These are phyloP conservation scores for Tychaedon coryphoeus DNA, from an alignment of 2,113 vertebrate species.

Conservation along the genomic window DNA sequence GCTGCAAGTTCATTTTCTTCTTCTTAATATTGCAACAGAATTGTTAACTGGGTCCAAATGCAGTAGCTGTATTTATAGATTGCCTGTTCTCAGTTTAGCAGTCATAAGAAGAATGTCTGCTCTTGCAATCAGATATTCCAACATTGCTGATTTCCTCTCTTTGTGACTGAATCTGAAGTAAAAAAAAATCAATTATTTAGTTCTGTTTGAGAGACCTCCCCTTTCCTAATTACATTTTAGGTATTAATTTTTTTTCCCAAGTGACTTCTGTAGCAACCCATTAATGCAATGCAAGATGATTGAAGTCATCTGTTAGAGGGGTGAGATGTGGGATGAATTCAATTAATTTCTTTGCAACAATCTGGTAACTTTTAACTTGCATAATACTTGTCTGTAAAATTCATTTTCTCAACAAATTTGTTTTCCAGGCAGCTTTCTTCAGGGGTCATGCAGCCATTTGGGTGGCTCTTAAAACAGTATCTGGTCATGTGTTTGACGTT, in stretches of 20 bases:
- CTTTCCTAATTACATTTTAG: background rate
- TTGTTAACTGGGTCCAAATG: background rate
- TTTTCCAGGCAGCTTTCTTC: conserved; percentile 19
- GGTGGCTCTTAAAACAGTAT: background rate
- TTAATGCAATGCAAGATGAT: background rate
- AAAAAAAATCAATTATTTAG: background rate
- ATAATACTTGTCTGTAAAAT: background rate
- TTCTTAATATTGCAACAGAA: background rate
- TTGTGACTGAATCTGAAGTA: background rate
- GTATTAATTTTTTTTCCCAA: background rate
- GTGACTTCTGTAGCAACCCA: background rate
- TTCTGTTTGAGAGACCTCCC: background rate
- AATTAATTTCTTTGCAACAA: background rate
- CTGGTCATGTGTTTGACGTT: background rate
- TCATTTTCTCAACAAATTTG: background rate
- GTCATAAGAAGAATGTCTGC: background rate
- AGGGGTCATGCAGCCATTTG: background rate
- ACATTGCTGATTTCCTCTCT: background rate
- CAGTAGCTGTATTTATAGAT: background rate
- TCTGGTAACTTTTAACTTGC: background rate
- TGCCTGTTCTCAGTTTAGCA: background rate
- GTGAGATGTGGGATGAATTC: background rate
- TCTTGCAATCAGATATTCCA: background rate
- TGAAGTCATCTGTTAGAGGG: background rate
- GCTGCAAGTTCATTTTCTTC: background rate